A percentile compares a stretch with the other conserved stretches of the same genome.
phyloP scores from a whole-genome alignment of 2,888 invertebrate genomes.

The Myathropa florea region DNA sequence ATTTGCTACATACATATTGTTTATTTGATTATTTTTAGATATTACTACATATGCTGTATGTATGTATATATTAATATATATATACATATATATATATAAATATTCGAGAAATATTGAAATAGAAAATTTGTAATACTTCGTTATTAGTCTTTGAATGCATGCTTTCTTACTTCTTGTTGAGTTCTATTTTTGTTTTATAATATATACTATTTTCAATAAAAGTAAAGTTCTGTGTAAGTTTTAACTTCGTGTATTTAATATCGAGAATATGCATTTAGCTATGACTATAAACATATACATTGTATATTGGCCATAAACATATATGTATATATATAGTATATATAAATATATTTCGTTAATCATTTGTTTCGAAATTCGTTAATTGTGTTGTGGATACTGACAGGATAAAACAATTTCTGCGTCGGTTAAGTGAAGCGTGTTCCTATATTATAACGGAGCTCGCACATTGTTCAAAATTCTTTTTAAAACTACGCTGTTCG shows the following conservation, averaged over 20 bases:
- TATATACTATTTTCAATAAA: neutral
- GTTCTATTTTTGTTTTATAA: slow-evolving; percentile 29
- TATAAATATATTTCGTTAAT: slow-evolving; percentile 32
- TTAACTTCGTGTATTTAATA: slow-evolving; percentile 56
- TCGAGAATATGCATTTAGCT: slow-evolving; percentile 42
- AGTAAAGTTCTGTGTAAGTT: slow-evolving; percentile 33
- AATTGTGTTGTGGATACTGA: slow-evolving; percentile 45
- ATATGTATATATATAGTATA: slow-evolving; percentile 50
- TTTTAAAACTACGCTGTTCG: neutral
- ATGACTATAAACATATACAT: slow-evolving; percentile 74
- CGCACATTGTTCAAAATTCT: slow-evolving; percentile 47
- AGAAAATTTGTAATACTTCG: slow-evolving; percentile 50
- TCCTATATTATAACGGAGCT: slow-evolving; percentile 68
- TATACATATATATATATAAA: slow-evolving; percentile 17
- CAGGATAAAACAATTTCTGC: slow-evolving; percentile 57
- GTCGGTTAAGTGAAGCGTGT: slow-evolving; percentile 48
- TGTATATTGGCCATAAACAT: slow-evolving; percentile 76
- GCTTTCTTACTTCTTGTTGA: slow-evolving; percentile 35
- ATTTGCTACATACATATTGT: neutral
- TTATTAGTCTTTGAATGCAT: slow-evolving; percentile 47
- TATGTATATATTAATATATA: slow-evolving; percentile 6
- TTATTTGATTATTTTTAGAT: neutral
- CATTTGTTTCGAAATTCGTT: slow-evolving; percentile 58
- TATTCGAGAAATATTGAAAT: slow-evolving; percentile 64
- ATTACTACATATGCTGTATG: neutral